These are phyloP conservation scores for Anastrepha obliqua DNA, from an alignment of 1,140 invertebrate genomes.

Conservation along the genomic window DNA sequence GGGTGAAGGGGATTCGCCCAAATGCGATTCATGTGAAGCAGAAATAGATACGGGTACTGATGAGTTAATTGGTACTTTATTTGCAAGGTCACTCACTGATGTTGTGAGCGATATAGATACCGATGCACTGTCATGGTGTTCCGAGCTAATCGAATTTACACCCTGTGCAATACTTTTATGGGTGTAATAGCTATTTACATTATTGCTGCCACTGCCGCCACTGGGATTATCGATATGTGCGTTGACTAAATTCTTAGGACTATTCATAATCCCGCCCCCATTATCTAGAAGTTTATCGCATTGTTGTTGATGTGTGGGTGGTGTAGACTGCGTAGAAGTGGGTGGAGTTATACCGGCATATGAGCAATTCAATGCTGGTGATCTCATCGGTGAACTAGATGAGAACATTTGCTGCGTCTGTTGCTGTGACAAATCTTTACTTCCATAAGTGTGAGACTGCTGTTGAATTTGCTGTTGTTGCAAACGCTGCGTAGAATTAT, in stretches of 20 bases:
- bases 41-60: neutral
- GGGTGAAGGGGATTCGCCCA: conserved; percentile 62
- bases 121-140: neutral
- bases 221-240: neutral
- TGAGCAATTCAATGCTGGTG: conserved; percentile 66
- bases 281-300: conserved; percentile 40
- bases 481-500: neutral
- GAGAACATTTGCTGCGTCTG: conserved; percentile 63
- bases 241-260: neutral
- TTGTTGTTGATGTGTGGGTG: conserved; percentile 31
- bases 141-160: conserved; percentile 8
- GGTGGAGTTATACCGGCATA: conserved; percentile 61
- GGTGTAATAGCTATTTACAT: neutral
- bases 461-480: neutral
- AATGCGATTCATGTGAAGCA: neutral
- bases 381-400: conserved; percentile 68
- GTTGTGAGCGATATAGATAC: neutral
- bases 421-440: conserved; percentile 61
- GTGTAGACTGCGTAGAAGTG: conserved; percentile 34
- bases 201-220: neutral
- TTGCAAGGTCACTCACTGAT: neutral
- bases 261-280: neutral
- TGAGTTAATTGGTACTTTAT: neutral
- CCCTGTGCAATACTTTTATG: neutral
- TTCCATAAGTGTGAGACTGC: neutral